Base-by-base conservation (phyloP, 2,888 invertebrate genomes). In the Caenorhabditis japonica region DNA sequence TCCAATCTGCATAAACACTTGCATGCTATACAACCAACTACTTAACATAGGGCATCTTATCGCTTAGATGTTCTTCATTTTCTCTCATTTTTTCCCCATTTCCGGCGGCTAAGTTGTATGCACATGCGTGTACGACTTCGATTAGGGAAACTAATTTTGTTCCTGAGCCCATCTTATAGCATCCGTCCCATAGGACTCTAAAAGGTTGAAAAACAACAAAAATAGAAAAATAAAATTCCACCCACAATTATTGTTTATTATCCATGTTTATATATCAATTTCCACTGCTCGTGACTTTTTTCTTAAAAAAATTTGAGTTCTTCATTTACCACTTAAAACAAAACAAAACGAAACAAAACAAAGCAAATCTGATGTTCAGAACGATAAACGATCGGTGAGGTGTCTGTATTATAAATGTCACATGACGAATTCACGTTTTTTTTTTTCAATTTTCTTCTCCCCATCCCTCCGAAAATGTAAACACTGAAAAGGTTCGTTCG, bases 81-180 rank as follows among this genome's bases (percentile, higher is more conserved):
- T 13, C n/a, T 44, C 34, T 23, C 4, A 17, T 3, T 3, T n/a
- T 3, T 34, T 13, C 19, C 49, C 34, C 10, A 56, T 56, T 56
- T 39, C 49, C 30, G 41, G 41, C 19, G 43, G 39, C 13, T 49
- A 55, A 49, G 47, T 56, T 47, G 47, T 47, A 46, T 47, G 21
- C 39, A 47, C 25, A 39, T 55, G n/a, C n/a, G 55, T 55, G 60
- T 43, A 34, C 41, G 60, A 17, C 49, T 41, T 43, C 33, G 60
- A 60, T 64, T 56, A 64, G 55, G 56, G 55, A 64, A 55, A 66
- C 66, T 66, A 66, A 66, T 56, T 56, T 66, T 56, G 66, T 66
- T 66, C 66, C n/a, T 34, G 55, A 64, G 55, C 47, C 27, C 55
- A 46, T 62, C 41, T 44, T 30, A 52, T 53, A 44, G 47, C 52